Base-by-base conservation (phyloP, 2,113 vertebrate species). In the Psilopogon haemacephalus region DNA sequence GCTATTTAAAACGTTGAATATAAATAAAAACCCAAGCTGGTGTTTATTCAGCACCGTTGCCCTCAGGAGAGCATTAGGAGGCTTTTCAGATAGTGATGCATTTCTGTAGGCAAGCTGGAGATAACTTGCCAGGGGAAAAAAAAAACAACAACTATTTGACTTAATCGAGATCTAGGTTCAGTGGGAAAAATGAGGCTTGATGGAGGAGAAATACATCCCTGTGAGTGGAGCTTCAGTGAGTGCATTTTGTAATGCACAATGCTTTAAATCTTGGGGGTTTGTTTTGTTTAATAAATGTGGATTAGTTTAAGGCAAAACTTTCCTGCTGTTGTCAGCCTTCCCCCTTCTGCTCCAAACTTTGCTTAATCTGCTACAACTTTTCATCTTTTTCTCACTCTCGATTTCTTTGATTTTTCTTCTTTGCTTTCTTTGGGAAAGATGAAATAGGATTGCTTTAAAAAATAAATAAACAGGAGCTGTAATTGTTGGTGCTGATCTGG, bases 1-100 rank as follows among this genome's bases (percentile, higher is more conserved):
- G 82, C 82, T 81, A 37, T 89, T 94, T 94, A 63, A 91, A 86
- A 42, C 74, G 52, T 56, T 56, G 77, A 54, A 56, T 88, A 46
- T 93, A 93, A 95, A 94, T 93, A 88, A 92, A 92, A 94, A 64
- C 23, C 9, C n/a, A 67, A 33, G 86, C 87, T 54, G 42, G 33
- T 94, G 82, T 96, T 96, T 91, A 87, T 91, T 76, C 64, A 77
- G 81, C 78, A 94, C 93, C 83, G 83, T 86, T 58, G 58, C 54
- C 72, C 85, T 78, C 69, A 0, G 32, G 42, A 64, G 93, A 91
- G 52, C 72, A 18, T n/a, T 33, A 69, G 56, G 40, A 28, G 4
- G 83, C 82, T 74, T 68, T 81, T 59, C 82, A 71, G 38, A 82
- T 33, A 79, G 58, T 35, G 9, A 15, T 56, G 64, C 46, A n/a